Base-by-base conservation (phyloP, 1,140 invertebrate genomes). In the Elysia chlorotica region DNA sequence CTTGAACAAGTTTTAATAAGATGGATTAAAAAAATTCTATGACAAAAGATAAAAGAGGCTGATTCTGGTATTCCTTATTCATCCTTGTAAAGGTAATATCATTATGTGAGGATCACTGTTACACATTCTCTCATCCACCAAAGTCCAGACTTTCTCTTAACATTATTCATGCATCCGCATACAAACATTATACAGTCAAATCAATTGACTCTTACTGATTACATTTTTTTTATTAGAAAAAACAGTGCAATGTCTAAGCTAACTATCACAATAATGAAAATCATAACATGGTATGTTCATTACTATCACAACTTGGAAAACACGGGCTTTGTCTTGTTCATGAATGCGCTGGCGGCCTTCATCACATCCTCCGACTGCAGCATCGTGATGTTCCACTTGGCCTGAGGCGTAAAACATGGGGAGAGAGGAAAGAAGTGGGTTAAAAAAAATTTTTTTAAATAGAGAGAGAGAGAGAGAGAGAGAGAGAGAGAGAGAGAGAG, bases 341-440 rank as follows among this genome's bases (percentile, higher is more conserved):
- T 91, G 65, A 90, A 88, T 30, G 93, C 93, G 78, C 93, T 91
- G 2, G 91, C 91, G 31, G 95, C 91, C 83, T 93, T 95, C 54
- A 92, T 86, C 72, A 98, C 90, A 88, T 99, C 97, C 89, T 98
- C 95, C 84, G 94, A 96, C 87, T 97, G 96, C 48, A 98, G 85
- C 90, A 95, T 93, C 21, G 89, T 84, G 86, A 93, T 92, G 88
- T 98, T 98, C 85, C 92, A 91, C 37, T 90, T 85, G 37, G 90
- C 90, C 94, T 96, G 87, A 71, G 90, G 91, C n/a, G n/a, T n/a
- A 79, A 82, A 82, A 78, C 79, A 61, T 23, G 28, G 36, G 37
- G 10, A 68, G 65, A 48, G 17, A 65, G 23, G 28, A 33, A 71
- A 19, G 3, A 14, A 41, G 10, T 48, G 4, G 35, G 19, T 5